Evolutionary conservation across 2,888 invertebrate genomes (phyloP), one percentile per base, ranked within the genome.

Genomic region (Hydroisotoma schaefferi): DNA sequence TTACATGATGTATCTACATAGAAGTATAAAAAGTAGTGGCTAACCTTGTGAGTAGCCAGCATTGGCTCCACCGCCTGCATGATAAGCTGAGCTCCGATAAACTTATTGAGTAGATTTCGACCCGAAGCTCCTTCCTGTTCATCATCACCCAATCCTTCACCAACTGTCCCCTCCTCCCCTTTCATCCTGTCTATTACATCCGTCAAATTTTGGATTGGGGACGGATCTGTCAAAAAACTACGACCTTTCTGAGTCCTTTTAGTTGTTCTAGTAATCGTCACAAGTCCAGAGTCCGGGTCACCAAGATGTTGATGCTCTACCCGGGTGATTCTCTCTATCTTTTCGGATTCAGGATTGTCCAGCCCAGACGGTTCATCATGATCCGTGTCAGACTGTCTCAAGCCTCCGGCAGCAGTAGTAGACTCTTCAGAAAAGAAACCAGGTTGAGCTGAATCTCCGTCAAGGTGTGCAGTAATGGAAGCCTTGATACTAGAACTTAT

Each of bases 131-230:
- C 53, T 15, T 28, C 49, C 1, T 53, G 49, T 2, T 68, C 69
- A 47, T 73, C 73, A 26, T 63, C 63, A 10, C 48, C 55, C 23
- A 37, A 33, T 40, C 54, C 33, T 33, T 38, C 47, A n/a, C 20
- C 52, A 68, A 74, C 68, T 85, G 85, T 85, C 70, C 84, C 82
- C 73, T 86, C 86, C 69, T 86, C 86, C 74, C 87, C 87, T 75
- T 84, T 84, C 89, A 90, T 90, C 70, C 88, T 81, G 4, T 83
- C 82, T 56, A 90, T 79, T 18, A 88, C 86, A 75, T 90, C 90
- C 74, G 86, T 84, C 1, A 88, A 85, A 2, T 86, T 86, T 3
- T 85, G 83, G 54, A 88, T 86, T 74, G 85, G 85, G 18, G 83
- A 82, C 71, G 80, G 83, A 77, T 84, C 86, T 74, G 85, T 85